These are phyloP conservation scores for Dilophus febrilis DNA, from an alignment of 2,888 invertebrate species.

Conservation along the genomic window DNA sequence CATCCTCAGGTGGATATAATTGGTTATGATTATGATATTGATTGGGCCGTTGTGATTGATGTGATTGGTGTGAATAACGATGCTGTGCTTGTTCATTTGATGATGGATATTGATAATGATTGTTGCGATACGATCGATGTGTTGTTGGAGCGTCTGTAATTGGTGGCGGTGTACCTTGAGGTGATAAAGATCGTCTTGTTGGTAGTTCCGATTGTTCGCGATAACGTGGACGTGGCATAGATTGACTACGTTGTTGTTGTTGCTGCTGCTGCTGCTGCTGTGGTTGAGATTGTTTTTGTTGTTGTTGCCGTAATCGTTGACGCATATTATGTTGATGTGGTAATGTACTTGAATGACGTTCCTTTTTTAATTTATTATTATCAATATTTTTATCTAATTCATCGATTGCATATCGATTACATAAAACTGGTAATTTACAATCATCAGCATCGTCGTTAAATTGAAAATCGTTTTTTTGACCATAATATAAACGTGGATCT, in stretches of 20 bases:
- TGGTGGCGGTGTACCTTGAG: neutral
- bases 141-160: neutral
- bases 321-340: conserved; percentile 1
- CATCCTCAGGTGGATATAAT: conserved; percentile 10
- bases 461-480: conserved; percentile 16
- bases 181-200: neutral
- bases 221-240: conserved; percentile 15
- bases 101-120: no score
- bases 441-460: conserved; percentile 24
- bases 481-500: conserved; percentile 20
- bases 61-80: neutral
- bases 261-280: neutral
- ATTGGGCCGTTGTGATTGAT: neutral
- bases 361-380: conserved; percentile 13
- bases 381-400: conserved; percentile 19
- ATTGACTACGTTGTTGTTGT: conserved; percentile 7
- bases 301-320: neutral
- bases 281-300: conserved; percentile 1
- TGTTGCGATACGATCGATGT: no score
- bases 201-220: neutral
- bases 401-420: conserved; percentile 52
- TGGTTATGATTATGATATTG: conserved; percentile 14
- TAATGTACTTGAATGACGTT: conserved; percentile 1
- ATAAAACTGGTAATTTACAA: conserved; percentile 43
- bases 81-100: neutral